Conservation (phyloP, 1,140 invertebrate genomes). For the Gryllus bimaculatus region DNA sequence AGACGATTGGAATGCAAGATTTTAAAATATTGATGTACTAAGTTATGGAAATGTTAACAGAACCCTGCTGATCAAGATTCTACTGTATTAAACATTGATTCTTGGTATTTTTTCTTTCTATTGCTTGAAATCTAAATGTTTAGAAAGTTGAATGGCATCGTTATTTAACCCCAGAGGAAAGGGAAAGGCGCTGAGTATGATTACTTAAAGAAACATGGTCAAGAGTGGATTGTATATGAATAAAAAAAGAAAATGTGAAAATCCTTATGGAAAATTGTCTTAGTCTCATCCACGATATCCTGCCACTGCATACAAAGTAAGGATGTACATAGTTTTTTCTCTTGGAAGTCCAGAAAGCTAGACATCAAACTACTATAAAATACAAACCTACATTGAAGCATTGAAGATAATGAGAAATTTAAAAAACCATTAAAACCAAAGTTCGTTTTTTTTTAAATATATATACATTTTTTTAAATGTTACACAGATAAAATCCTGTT, state of each 20-base stretch:
- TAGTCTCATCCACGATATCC: slow-evolving; percentile 18
- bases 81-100: background rate
- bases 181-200: slow-evolving; percentile 21
- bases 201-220: slow-evolving; percentile 19
- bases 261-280: background rate
- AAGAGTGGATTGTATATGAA: slow-evolving; percentile 8
- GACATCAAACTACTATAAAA: no score
- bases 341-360: no score
- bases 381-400: no score
- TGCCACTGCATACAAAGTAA: slow-evolving; percentile 20
- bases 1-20: background rate
- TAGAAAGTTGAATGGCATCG: slow-evolving; percentile 16
- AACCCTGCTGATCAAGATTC: background rate
- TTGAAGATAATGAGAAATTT: no score
- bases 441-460: no score
- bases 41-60: background rate
- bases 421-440: no score
- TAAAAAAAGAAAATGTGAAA: background rate
- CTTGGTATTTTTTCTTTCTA: background rate
- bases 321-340: slow-evolving; percentile 6
- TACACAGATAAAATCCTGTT: no score
- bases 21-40: background rate
- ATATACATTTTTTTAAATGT: no score
- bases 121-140: background rate
- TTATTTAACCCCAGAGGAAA: slow-evolving; percentile 7